A percentile compares a stretch with the other conserved stretches of the same genome.
These are phyloP conservation scores for Mesorhabditis spiculigera DNA, from an alignment of 2,888 invertebrate genomes.

Conservation along the genomic window DNA sequence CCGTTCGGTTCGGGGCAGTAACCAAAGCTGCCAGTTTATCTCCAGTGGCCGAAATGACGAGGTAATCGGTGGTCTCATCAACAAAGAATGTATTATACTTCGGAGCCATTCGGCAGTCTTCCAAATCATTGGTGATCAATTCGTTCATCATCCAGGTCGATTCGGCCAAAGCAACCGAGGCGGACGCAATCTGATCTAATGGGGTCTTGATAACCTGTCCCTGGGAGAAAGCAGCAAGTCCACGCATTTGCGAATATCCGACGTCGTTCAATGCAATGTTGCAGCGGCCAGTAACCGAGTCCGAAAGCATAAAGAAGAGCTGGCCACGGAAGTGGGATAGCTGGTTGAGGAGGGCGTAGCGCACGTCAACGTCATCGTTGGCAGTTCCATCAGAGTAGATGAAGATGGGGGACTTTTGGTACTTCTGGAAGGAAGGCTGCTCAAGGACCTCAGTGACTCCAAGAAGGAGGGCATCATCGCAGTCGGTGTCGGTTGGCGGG, in stretches of 20 bases:
- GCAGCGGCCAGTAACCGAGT: constrained; percentile 25
- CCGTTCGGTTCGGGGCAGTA: constrained; percentile 22
- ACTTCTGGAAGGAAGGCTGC: constrained; percentile 23
- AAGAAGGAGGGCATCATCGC: constrained; percentile 29
- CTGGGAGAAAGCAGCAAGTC: constrained; percentile 22
- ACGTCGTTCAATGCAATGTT: constrained; percentile 24
- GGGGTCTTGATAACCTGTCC: constrained; percentile 13
- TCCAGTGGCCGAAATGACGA: constrained; percentile 34
- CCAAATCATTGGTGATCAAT: constrained; percentile 38
- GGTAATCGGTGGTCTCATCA: constrained; percentile 28
- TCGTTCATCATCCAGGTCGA: neutral
- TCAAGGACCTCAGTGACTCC: constrained; percentile 23
- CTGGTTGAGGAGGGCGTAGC: constrained; percentile 23
- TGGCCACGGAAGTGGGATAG: constrained; percentile 20
- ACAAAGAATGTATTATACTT: constrained; percentile 39
- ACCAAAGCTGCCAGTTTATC: constrained; percentile 24
- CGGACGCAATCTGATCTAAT: neutral
- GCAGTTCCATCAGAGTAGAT: constrained; percentile 38
- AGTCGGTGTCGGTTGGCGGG: constrained; percentile 30
- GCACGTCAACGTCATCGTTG: constrained; percentile 25
- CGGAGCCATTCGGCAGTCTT: constrained; percentile 41
- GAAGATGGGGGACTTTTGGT: constrained; percentile 38
- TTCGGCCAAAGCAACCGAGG: neutral
- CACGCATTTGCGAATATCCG: constrained; percentile 18
- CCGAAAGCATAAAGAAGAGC: constrained; percentile 28